Percentiles rank a stretch among this genome's conserved stretches.
Conservation (phyloP, 2,888 invertebrate genomes). For the Tribolium freemani region DNA sequence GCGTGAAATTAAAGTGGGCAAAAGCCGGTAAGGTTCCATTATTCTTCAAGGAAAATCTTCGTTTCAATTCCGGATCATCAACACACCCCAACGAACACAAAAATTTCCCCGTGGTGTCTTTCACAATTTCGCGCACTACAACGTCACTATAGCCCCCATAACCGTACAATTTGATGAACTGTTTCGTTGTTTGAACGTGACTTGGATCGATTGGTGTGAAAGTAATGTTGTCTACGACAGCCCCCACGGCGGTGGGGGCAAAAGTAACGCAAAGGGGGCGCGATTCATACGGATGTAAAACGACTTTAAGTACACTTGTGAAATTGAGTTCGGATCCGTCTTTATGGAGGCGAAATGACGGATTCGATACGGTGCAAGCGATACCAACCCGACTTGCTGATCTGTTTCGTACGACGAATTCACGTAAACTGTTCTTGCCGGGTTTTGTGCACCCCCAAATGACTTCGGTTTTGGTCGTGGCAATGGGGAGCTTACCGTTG, state of each 20-base stretch:
- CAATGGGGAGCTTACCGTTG: conserved; percentile 69
- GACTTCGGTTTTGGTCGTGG: conserved; percentile 71
- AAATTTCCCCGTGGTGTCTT: conserved; percentile 72
- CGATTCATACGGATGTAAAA: conserved; percentile 73
- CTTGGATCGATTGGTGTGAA: conserved; percentile 69
- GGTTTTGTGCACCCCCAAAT: conserved; percentile 74
- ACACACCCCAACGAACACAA: conserved; percentile 73
- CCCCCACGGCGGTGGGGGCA: conserved; percentile 71
- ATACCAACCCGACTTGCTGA: conserved; percentile 72
- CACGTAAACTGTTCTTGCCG: conserved; percentile 70
- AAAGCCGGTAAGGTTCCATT: conserved; percentile 72
- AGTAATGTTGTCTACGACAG: conserved; percentile 70
- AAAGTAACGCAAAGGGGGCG: conserved; percentile 71
- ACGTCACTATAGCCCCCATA: conserved; percentile 73
- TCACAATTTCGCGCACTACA: conserved; percentile 65
- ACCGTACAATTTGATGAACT: conserved; percentile 70
- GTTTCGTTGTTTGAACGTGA: conserved; percentile 57
- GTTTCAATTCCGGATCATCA: conserved; percentile 61
- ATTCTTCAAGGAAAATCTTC: conserved; percentile 71
- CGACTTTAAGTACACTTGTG: conserved; percentile 62
- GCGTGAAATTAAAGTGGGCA: conserved; percentile 60
- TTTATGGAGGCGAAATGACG: conserved; percentile 64
- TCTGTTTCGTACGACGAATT: conserved; percentile 73
- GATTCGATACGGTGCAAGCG: conserved; percentile 69
- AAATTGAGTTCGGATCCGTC: conserved; percentile 63